These are phyloP conservation scores for Habroteleia sp. DNA, from an alignment of 2,888 invertebrate species.

Conservation along the genomic window DNA sequence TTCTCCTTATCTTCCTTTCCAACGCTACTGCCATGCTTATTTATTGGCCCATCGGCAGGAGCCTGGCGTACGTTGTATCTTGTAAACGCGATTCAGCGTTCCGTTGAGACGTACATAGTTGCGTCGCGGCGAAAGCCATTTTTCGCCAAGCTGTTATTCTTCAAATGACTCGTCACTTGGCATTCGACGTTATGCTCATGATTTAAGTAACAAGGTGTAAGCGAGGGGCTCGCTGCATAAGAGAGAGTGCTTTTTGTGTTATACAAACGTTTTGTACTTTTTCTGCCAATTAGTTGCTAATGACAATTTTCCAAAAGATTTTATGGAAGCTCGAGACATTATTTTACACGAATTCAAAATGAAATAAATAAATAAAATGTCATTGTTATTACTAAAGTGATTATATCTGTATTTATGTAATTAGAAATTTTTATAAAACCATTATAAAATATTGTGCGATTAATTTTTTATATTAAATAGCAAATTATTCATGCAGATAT, in stretches of 20 bases:
- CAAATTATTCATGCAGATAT: no score
- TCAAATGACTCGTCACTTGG: conserved; percentile 57
- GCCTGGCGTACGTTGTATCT: conserved; percentile 43
- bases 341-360: no score
- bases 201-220: conserved; percentile 50
- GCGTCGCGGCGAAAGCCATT: conserved; percentile 36
- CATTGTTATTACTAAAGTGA: no score
- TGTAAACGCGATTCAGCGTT: conserved; percentile 42
- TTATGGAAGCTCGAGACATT: no score
- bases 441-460: no score
- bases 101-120: conserved; percentile 21
- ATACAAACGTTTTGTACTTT: neutral
- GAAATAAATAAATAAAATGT: no score
- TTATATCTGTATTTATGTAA: no score
- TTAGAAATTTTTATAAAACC: no score
- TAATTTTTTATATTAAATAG: no score
- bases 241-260: conserved; percentile 1
- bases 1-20: conserved; percentile 61
- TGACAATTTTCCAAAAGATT: no score
- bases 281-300: neutral
- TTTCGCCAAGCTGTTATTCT: conserved; percentile 50
- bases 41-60: conserved; percentile 64
- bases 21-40: conserved; percentile 62
- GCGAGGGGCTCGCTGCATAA: conserved; percentile 6
- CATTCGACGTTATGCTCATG: conserved; percentile 36